Conservation (phyloP, 2,888 invertebrate genomes). For the Ephialtes manifestator region DNA sequence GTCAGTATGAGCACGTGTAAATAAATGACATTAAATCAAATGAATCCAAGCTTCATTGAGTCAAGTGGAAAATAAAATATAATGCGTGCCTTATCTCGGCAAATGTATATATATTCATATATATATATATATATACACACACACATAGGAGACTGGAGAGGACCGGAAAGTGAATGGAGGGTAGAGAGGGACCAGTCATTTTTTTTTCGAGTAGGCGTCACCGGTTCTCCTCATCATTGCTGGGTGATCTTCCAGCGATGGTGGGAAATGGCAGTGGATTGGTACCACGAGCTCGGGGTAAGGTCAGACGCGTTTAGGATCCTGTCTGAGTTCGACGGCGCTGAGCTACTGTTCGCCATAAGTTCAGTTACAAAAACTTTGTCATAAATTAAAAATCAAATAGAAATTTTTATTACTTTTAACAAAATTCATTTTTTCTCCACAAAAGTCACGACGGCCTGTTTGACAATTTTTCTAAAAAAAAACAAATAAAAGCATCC, state of each 20-base stretch:
- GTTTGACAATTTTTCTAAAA: too few relatives aligned
- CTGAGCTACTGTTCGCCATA: background rate
- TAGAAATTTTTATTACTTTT: too few relatives aligned
- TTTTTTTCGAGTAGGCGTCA: constrained; percentile 9
- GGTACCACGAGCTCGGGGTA: background rate
- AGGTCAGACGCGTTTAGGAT: constrained; percentile 15
- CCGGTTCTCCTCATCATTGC: constrained; percentile 10
- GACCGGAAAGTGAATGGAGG: constrained; percentile 2
- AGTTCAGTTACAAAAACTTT: background rate
- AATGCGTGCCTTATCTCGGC: background rate
- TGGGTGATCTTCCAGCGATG: background rate
- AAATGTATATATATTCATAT: background rate
- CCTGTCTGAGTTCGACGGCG: background rate
- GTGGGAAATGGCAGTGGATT: constrained; percentile 6
- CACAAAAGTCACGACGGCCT: too few relatives aligned
- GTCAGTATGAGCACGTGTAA: background rate
- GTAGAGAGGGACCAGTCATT: background rate
- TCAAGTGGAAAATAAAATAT: background rate
- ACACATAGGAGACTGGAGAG: background rate
- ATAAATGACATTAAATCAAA: background rate
- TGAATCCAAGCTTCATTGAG: background rate
- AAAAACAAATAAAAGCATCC: too few relatives aligned
- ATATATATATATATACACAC: background rate
- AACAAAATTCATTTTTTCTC: too few relatives aligned
- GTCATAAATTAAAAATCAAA: too few relatives aligned